phyloP scores from a whole-genome alignment of 2,888 invertebrate genomes.

The Stenurella melanura region DNA sequence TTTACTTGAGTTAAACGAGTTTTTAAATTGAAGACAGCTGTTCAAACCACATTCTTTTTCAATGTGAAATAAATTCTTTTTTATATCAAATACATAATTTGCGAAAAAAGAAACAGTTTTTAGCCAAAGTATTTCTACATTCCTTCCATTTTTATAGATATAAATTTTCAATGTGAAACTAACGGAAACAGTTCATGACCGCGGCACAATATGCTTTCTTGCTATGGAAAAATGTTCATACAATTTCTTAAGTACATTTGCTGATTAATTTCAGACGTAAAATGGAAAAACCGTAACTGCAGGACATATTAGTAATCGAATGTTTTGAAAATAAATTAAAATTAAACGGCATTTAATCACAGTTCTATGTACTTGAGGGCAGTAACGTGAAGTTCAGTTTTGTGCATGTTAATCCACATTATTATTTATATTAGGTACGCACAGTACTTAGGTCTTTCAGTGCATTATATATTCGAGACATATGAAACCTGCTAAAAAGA shows the following conservation, averaged over 20 bases:
- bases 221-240: neutral
- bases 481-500: no score
- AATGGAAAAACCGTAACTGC: no score
- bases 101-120: neutral
- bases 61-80: slow-evolving; percentile 5
- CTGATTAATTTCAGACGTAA: no score
- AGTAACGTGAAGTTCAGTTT: no score
- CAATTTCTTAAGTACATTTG: neutral
- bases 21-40: neutral
- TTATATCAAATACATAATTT: neutral
- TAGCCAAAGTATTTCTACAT: neutral
- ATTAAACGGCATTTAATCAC: no score
- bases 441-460: no score
- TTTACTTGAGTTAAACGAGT: neutral
- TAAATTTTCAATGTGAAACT: neutral
- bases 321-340: no score
- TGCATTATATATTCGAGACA: no score
- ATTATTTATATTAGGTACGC: no score
- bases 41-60: slow-evolving; percentile 7
- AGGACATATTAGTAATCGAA: no score
- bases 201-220: neutral
- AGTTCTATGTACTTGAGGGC: no score
- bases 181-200: neutral
- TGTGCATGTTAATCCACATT: no score
- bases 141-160: neutral